Evolutionary conservation across 2,797 vertebrate genomes (phyloP), one percentile per base, ranked within the genome.

Genomic region (Diglossa cyanea): DNA sequence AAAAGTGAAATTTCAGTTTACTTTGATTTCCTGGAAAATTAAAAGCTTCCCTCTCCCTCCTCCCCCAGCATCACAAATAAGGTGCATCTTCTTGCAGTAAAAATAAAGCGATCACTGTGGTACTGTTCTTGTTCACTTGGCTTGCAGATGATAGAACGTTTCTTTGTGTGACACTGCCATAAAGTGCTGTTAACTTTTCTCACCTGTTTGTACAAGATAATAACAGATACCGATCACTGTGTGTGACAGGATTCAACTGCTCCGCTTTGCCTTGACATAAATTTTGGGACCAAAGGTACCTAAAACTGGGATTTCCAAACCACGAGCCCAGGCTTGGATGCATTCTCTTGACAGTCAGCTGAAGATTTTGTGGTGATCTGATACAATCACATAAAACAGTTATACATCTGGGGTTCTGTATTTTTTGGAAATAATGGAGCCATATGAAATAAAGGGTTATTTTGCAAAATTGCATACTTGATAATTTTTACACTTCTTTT

Each of bases 261-360:
- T 78, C 87, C 78, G 6, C 67, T 88, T 96, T 93, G 81, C 74
- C 82, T 96, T 82, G 88, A 88, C 40, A 5, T 87, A 88, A 94
- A 90, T 89, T 87, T 88, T 97, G 97, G 97, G 97, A 98, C 98
- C 98, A 98, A 98, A 97, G 96, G 94, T 94, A 95, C 70, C 95
- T 82, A 70, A 85, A 87, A 63, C 66, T 80, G 83, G 88, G 73
- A 87, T 95, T 97, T 96, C 87, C 79, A 70, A 77, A 67, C 86
- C 83, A 45, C 9, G 9, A 51, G 80, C 57, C 81, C 19, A 5
- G 54, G 70, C 70, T 30, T 55, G 33, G 75, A 75, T 58, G 45
- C 68, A 3, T 90, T 74, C 66, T 86, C 68, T 70, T 91, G 85
- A 65, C 61, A 76, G 95, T 76, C 72, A 62, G 90, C 89, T 96